Conservation (phyloP, 2,113 vertebrate genomes). For the Pogonocichla stellata region DNA sequence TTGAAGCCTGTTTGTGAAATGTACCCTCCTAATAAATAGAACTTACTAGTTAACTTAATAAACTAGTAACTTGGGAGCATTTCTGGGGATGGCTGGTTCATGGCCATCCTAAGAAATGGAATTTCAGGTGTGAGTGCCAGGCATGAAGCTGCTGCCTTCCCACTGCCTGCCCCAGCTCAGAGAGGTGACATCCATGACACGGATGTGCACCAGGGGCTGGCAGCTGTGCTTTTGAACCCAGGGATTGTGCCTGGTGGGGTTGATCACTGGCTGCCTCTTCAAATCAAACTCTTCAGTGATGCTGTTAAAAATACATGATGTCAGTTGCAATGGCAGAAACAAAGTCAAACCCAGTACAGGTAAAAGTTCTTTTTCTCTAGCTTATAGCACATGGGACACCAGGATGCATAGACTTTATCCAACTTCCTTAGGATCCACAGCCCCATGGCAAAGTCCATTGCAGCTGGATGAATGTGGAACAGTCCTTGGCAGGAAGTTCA, state of each 20-base stretch:
- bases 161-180: neutral
- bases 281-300: neutral
- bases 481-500: neutral
- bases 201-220: accelerated
- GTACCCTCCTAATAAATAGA: neutral
- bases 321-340: neutral
- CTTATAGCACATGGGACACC: neutral
- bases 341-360: neutral
- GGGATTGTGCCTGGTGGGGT: neutral
- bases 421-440: neutral
- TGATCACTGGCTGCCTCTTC: neutral
- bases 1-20: neutral
- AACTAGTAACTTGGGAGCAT: neutral
- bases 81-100: neutral
- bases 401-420: neutral
- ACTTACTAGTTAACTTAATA: neutral
- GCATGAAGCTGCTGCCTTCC: neutral
- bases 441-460: neutral
- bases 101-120: neutral
- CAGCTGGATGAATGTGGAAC: neutral
- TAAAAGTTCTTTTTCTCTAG: neutral
- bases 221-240: neutral
- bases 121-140: accelerated
- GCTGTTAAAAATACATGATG: neutral
- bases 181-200: neutral